phyloP scores from a whole-genome alignment of 2,113 vertebrate genomes.

The Indicator maculatus region DNA sequence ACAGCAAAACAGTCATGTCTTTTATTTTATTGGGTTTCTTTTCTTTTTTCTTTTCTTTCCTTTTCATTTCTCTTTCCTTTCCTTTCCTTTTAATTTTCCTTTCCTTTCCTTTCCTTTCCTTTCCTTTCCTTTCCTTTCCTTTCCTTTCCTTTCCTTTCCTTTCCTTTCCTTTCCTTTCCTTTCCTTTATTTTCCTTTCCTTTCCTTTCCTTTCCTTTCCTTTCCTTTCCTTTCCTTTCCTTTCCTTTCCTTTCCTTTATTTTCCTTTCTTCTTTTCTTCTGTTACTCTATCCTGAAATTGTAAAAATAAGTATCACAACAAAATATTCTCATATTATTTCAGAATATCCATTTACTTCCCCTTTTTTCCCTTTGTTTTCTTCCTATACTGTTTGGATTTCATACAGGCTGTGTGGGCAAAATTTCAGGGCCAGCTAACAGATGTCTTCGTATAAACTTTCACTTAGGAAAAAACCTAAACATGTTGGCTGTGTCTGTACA shows the following conservation, averaged over 20 bases:
- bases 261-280: neutral
- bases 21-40: neutral
- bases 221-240: too few species aligned
- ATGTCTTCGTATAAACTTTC: conserved; percentile 21
- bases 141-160: too few species aligned
- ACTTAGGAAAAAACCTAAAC: neutral
- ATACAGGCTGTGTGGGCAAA: neutral
- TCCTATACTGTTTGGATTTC: neutral
- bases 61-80: neutral
- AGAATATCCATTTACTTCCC: neutral
- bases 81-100: too few species aligned
- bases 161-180: too few species aligned
- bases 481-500: neutral
- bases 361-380: neutral
- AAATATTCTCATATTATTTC: neutral
- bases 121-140: too few species aligned
- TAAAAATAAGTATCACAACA: neutral
- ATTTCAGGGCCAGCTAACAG: neutral
- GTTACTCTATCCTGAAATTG: neutral
- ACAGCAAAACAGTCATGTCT: neutral
- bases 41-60: too few species aligned
- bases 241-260: neutral
- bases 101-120: too few species aligned
- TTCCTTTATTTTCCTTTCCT: too few species aligned
- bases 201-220: too few species aligned